Conservation (phyloP, 2,888 invertebrate species). For the Diloba caeruleocephala region DNA sequence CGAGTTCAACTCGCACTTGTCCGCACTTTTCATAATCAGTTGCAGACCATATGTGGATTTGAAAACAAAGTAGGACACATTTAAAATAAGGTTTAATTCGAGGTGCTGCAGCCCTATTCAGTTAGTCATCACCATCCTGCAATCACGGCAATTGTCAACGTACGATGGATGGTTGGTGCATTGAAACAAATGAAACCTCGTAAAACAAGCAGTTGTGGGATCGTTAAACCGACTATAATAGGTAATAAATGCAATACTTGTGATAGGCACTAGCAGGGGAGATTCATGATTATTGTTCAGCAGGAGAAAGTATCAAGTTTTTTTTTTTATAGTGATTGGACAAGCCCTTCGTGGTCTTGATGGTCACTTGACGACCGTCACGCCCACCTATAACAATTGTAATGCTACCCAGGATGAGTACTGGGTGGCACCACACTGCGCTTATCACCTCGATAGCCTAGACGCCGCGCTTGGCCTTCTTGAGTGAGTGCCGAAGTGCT, state of each 20-base stretch:
- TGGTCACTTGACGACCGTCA: too few relatives aligned
- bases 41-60: too few relatives aligned
- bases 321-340: background rate
- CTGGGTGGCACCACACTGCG: too few relatives aligned
- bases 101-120: slow-evolving; percentile 30
- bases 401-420: too few relatives aligned
- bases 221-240: slow-evolving; percentile 79
- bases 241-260: slow-evolving; percentile 49
- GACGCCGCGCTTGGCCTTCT: too few relatives aligned
- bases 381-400: too few relatives aligned
- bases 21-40: too few relatives aligned
- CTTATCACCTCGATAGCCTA: too few relatives aligned
- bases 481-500: too few relatives aligned
- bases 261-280: slow-evolving; percentile 34
- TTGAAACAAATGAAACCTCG: slow-evolving; percentile 87
- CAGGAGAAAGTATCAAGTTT: background rate
- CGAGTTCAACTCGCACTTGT: too few relatives aligned
- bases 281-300: background rate
- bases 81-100: background rate
- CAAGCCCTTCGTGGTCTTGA: too few relatives aligned
- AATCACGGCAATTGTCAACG: slow-evolving; percentile 67
- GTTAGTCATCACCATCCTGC: slow-evolving; percentile 69
- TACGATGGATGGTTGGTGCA: slow-evolving; percentile 70
- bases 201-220: slow-evolving; percentile 78
- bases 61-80: too few relatives aligned